These are phyloP conservation scores for Misgurnus mizolepis DNA, from an alignment of 2,113 vertebrate genomes.

Conservation along the genomic window DNA sequence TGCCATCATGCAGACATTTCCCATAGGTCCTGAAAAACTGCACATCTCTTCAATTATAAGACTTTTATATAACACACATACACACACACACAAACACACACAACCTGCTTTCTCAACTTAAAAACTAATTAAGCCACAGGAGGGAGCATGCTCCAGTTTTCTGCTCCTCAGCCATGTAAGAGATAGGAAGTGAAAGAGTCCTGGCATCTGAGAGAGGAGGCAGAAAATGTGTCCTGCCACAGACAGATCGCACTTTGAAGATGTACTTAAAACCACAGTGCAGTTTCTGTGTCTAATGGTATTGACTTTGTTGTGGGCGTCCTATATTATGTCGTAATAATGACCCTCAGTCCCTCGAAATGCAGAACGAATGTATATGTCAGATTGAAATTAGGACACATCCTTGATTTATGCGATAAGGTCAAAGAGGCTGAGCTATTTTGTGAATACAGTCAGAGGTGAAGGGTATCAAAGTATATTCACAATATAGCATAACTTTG, in stretches of 20 bases:
- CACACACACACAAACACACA: slow-evolving; percentile 2
- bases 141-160: slow-evolving; percentile 54
- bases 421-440: no score
- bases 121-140: slow-evolving; percentile 58
- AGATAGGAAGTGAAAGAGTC: slow-evolving; percentile 37
- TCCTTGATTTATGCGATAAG: slow-evolving; percentile 20
- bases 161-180: slow-evolving; percentile 38
- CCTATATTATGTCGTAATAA: background rate
- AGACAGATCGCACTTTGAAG: slow-evolving; percentile 11
- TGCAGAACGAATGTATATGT: background rate
- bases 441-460: no score
- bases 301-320: background rate
- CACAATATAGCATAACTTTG: no score
- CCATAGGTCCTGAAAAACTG: slow-evolving; percentile 39
- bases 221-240: slow-evolving; percentile 9
- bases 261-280: slow-evolving; percentile 17
- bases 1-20: slow-evolving; percentile 29
- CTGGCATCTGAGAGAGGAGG: slow-evolving; percentile 27
- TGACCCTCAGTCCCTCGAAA: background rate
- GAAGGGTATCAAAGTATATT: no score
- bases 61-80: slow-evolving; percentile 38
- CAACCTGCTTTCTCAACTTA: slow-evolving; percentile 48
- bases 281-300: background rate
- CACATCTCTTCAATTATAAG: slow-evolving; percentile 45
- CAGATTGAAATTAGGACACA: slow-evolving; percentile 36